Evolutionary conservation across 2,888 invertebrate species (phyloP).

Genomic region (Himalopsyche tibetana): DNA sequence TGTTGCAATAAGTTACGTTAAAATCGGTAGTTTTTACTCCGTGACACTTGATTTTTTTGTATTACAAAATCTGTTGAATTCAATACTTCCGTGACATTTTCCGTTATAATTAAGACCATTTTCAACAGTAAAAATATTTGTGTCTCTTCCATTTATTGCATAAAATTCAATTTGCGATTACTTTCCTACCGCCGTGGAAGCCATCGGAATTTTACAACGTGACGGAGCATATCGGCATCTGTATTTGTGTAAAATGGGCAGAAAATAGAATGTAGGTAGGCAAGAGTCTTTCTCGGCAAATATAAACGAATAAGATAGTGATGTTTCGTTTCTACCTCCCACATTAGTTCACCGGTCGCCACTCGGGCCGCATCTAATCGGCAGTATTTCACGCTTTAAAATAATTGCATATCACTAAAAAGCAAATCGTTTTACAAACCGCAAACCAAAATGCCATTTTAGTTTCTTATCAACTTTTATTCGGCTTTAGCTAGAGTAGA

Average conservation of each 20-base stretch:
- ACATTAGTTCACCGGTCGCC: constrained; percentile 51
- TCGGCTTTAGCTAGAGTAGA: background rate
- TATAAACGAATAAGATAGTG: constrained; percentile 54
- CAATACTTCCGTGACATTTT: constrained; percentile 27
- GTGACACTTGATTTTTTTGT: background rate
- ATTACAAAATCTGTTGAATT: background rate
- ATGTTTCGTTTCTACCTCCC: constrained; percentile 50
- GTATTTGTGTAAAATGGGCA: constrained; percentile 47
- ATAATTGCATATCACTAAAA: constrained; percentile 36
- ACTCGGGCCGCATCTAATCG: constrained; percentile 44
- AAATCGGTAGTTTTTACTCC: constrained; percentile 11
- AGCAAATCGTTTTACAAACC: background rate
- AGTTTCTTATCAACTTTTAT: background rate
- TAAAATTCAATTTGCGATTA: constrained; percentile 12
- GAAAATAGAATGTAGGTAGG: constrained; percentile 56
- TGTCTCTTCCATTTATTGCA: background rate
- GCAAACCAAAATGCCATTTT: constrained; percentile 4
- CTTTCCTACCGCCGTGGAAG: constrained; percentile 27
- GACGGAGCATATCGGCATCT: constrained; percentile 45
- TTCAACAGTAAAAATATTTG: background rate
- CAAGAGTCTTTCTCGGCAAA: constrained; percentile 49
- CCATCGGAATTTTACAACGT: constrained; percentile 5
- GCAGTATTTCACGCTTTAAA: constrained; percentile 37
- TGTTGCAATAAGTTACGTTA: constrained; percentile 36
- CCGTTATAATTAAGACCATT: background rate